Base-by-base conservation (phyloP, 2,888 invertebrate genomes). In the Ecliptopera silaceata region DNA sequence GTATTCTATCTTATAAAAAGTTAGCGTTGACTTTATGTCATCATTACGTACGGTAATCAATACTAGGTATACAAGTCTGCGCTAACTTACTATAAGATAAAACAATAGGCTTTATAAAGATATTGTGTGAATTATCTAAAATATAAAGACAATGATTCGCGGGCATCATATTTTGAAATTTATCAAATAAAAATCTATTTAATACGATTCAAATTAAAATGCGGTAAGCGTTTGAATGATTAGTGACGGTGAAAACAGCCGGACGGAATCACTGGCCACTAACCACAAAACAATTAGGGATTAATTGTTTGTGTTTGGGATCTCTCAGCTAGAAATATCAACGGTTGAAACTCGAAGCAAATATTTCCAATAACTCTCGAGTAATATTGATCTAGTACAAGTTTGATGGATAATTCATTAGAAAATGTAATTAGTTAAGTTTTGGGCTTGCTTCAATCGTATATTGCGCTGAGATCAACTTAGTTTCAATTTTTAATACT, bases 291-390 rank as follows among this genome's bases (percentile, higher is more conserved):
- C 53, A 58, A 58, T 58, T 58, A 31, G 45, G 49, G 46, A 22
- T 42, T 50, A 58, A 53, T 49, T 58, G 53, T 49, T 58, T 58
- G 53, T 46, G 49, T 44, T 54, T 31, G 29, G 41, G 46, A 36
- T 36, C 36, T 22, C 31, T 45, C 45, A 54, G 34, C 41, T 49
- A 34, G 47, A 41, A 52, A 48, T 43, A 53, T 49, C 57, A 53
- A 41, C 44, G 39, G 29, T n/a, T 34, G 32, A 46, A 43, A 39
- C 32, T 53, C n/a, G 11, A 34, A 44, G 39, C 44, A 53, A 44
- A 44, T 53, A 58, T 53, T 58, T 48, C 26, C 43, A 48, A 57
- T 52, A 51, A 45, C 34, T 56, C 29, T 22, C 26, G 26, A 8
- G 50, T 45, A 50, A 45, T 52, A 44, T 52, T 52, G 51, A 51